phyloP scores from a whole-genome alignment of 2,888 invertebrate species.

The Toxonevra muliebris region DNA sequence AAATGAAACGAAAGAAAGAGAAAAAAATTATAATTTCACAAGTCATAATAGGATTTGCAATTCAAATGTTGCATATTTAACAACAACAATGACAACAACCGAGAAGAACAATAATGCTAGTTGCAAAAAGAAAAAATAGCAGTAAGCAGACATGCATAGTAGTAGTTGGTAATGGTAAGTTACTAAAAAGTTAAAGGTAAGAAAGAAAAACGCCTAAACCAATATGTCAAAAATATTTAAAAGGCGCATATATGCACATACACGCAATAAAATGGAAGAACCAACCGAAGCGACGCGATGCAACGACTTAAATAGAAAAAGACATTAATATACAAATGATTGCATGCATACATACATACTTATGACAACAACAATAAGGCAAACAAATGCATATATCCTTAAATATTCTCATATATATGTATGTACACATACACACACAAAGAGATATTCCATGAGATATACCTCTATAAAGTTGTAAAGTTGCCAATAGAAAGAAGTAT shows the following conservation, averaged over 20 bases:
- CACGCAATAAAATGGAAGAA: slow-evolving; percentile 2
- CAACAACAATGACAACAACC: slow-evolving; percentile 24
- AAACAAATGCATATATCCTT: not conserved
- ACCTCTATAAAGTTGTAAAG: slow-evolving; percentile 30
- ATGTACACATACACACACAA: no score
- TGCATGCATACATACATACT: no score
- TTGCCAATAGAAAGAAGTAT: not conserved
- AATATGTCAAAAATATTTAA: slow-evolving; percentile 63
- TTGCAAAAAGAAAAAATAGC: slow-evolving; percentile 4
- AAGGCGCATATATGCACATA: slow-evolving; percentile 43
- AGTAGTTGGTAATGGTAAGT: not conserved
- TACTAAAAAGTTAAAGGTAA: not conserved
- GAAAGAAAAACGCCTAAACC: slow-evolving; percentile 42
- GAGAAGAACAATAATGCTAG: not conserved
- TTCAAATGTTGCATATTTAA: slow-evolving; percentile 40
- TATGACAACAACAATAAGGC: slow-evolving; percentile 1
- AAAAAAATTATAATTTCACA: slow-evolving; percentile 37
- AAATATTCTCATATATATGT: no score
- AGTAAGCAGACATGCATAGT: slow-evolving; percentile 3
- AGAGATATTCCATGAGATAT: slow-evolving; percentile 21
- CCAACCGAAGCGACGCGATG: not conserved
- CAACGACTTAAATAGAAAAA: slow-evolving; percentile 23
- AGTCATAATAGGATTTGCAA: slow-evolving; percentile 47
- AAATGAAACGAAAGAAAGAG: not conserved
- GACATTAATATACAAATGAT: slow-evolving; percentile 26